Evolutionary conservation across 2,888 invertebrate genomes (phyloP), one percentile per base, ranked within the genome.

Genomic region (Lamellibrachia columna): DNA sequence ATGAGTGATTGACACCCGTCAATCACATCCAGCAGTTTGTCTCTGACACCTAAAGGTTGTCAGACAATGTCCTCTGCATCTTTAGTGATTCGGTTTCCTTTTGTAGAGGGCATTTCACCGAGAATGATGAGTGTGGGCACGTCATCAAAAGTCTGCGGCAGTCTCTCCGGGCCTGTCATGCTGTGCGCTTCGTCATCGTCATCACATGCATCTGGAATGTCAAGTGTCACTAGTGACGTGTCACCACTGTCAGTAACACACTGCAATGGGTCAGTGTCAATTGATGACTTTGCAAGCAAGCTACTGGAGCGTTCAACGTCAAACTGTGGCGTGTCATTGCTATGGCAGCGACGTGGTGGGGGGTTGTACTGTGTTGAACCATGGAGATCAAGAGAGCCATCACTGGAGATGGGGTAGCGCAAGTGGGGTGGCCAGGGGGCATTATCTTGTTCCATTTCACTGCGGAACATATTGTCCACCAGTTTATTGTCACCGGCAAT

Each of bases 11-110:
- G 75, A 75, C 75, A 75, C 75, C 22, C 15, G 75, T 75, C 75
- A 75, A 75, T 75, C 22, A 75, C 75, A 75, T 22, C 75, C 75
- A 75, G 75, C 75, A 22, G 75, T 75, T 75, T 75, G 22, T 75
- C 75, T 22, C 22, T 75, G 75, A n/a, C 75, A 75, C 75, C 11
- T 6, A 75, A n/a, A 3, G 22, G 22, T n/a, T 75, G 75, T 75
- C 75, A 75, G 75, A 75, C 75, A 75, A 75, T 75, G 75, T 75
- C 75, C 75, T 75, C 75, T 75, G 75, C 75, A 22, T 75, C 75
- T 75, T 75, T 75, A 75, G 22, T 6, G 75, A 22, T 15, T 75
- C 75, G 6, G 75, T 75, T 75, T 75, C 75, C 75, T 6, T 75
- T 75, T 22, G 75, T 75, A 15, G 75, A 75, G 75, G 75, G 75